Conservation (phyloP, 2,888 invertebrate genomes). For the Lapara coniferarum region DNA sequence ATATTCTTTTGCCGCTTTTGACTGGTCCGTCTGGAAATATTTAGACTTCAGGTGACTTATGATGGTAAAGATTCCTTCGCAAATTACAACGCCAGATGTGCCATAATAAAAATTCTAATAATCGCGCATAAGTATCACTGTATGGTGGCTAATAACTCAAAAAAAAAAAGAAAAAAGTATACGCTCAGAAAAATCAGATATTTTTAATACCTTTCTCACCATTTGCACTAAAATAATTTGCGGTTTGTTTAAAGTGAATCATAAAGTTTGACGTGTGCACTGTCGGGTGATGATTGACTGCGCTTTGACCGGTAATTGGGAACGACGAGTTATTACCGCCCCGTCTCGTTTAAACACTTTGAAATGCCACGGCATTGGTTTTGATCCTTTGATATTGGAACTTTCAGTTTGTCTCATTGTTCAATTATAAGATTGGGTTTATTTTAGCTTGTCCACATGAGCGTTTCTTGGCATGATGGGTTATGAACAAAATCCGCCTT, state of each 20-base stretch:
- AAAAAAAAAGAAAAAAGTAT: no score
- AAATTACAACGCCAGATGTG: no score
- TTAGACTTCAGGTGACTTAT: background rate
- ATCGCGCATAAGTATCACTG: no score
- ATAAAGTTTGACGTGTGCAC: slow-evolving; percentile 3
- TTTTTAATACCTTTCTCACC: no score
- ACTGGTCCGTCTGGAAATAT: no score
- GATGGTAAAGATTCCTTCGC: background rate
- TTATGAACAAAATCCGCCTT: no score
- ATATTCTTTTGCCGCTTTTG: background rate
- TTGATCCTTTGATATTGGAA: slow-evolving; percentile 20
- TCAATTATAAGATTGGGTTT: background rate
- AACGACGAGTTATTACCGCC: slow-evolving; percentile 56
- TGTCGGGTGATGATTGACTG: slow-evolving; percentile 60
- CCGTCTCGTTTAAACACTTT: slow-evolving; percentile 45
- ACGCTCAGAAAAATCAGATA: no score
- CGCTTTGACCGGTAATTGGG: slow-evolving; percentile 68
- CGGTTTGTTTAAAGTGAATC: slow-evolving; percentile 11
- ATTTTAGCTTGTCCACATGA: no score
- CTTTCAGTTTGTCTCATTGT: slow-evolving; percentile 5
- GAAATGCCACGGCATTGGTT: slow-evolving; percentile 10
- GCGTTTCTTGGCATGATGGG: no score
- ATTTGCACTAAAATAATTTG: slow-evolving; percentile 1
- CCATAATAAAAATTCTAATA: no score
- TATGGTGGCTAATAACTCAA: no score